Evolutionary conservation across 92 coral and sea anemone species (phyloP), one percentile per base, ranked within the genome.

Genomic region (Plumapathes pennacea): DNA sequence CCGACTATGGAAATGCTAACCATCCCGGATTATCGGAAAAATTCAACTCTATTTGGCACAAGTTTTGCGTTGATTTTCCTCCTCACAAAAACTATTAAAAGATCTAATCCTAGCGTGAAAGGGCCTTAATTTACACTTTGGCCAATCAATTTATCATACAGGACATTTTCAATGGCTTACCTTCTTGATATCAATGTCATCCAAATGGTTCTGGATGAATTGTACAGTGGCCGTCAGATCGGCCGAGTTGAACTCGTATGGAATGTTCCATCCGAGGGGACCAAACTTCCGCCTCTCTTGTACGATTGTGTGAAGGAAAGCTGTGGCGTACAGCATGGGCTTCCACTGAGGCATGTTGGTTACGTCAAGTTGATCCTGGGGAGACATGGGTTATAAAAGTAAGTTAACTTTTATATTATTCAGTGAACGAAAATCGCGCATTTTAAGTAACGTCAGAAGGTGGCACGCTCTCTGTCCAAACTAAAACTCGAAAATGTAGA

Each of bases 341-440:
- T 94, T 94, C 99, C 99, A 94, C 58, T 94, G 99, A 0, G 95
- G 96, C 99, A 94, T 94, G 77, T 94, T 94, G 5, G 97, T 94
- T 28, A 94, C 88, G 69, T 94, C 99, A 21, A 94, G 90, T 84
- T 94, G 99, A 47, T 94, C 99, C 99, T 94, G 22, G 11, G 10
- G 25, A 15, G 25, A 28, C 22, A 32, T 9, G 14, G 17, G 36
- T 17, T 10, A 7, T 51, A 12, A 12, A 2, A 9, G 41, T 53
- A 14, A 52, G 38, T 4, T 21, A 7, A 15, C 34, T 50, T 18
- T 25, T 34, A 12, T 50, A 36, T 36, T 8, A 36, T 8, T 9
- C n/a, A 36, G n/a, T 36, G 41, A 36, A 36, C n/a, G 41, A 8
- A 36, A 36, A 53, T 4, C 2, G 14, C 1, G n/a, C n/a, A 48